These are phyloP conservation scores for Aphis craccivora DNA, from an alignment of 1,140 invertebrate genomes.

Conservation along the genomic window DNA sequence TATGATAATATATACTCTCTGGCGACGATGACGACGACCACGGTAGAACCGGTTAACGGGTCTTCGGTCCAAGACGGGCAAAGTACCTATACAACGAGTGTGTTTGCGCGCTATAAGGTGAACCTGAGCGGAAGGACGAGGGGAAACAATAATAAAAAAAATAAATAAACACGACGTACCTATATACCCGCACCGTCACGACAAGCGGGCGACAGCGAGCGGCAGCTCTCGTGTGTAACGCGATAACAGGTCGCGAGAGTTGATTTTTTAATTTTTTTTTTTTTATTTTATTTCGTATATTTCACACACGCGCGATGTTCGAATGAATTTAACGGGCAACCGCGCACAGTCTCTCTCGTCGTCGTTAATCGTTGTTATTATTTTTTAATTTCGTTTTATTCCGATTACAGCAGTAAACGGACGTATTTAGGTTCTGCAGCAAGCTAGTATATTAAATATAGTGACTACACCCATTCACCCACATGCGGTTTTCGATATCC, in stretches of 20 bases:
- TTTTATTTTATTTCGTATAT: not conserved
- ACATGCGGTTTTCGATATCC: not conserved
- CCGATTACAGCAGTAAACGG: not conserved
- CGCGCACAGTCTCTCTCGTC: not conserved
- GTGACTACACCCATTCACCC: not conserved
- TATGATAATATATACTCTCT: not conserved
- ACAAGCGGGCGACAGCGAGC: too few relatives aligned
- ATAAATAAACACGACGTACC: not conserved
- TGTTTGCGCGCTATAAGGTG: not conserved
- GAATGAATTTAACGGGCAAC: not conserved
- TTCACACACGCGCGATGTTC: not conserved
- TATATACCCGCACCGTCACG: not conserved
- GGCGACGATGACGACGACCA: not conserved
- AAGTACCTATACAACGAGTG: not conserved
- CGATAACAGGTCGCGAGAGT: not conserved
- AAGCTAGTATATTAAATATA: too few relatives aligned
- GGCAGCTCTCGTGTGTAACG: not conserved
- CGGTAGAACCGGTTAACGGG: conserved; percentile 1
- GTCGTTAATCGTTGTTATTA: not conserved
- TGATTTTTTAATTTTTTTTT: not conserved
- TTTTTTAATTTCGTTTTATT: not conserved
- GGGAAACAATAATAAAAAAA: conserved; percentile 4
- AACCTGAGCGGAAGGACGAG: not conserved
- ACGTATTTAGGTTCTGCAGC: too few relatives aligned
- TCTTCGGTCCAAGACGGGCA: not conserved